Conservation (phyloP, 2,797 vertebrate genomes). For the Sebastes steindachneri region DNA sequence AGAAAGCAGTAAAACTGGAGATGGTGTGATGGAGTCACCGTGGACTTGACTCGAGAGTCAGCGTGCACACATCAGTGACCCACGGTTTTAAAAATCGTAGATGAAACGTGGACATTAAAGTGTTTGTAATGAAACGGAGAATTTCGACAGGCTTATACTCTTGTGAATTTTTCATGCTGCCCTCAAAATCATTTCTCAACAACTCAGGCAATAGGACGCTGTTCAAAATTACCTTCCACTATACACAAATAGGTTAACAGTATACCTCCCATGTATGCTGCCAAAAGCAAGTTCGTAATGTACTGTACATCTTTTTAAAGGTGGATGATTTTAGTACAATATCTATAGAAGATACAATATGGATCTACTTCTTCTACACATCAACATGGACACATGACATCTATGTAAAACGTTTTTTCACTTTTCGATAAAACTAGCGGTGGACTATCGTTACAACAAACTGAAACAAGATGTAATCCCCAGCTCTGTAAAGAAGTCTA, state of each 20-base stretch:
- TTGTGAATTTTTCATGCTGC: constrained; percentile 78
- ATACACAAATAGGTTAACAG: constrained; percentile 86
- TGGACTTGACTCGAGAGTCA: constrained; percentile 9
- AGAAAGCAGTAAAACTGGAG: constrained; percentile 38
- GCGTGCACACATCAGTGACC: constrained; percentile 40
- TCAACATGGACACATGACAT: constrained; percentile 90
- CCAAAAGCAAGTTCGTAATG: constrained; percentile 83
- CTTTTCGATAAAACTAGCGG: constrained; percentile 85
- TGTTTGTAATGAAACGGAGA: constrained; percentile 50
- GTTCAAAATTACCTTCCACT: constrained; percentile 88
- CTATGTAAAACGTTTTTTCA: constrained; percentile 85
- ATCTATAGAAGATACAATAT: constrained; percentile 89
- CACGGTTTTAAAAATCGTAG: constrained; percentile 26
- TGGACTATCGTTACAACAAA: constrained; percentile 81
- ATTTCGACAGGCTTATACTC: constrained; percentile 54
- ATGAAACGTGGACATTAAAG: constrained; percentile 49
- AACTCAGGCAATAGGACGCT: constrained; percentile 76
- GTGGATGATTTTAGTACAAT: constrained; percentile 89
- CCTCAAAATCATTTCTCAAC: constrained; percentile 71
- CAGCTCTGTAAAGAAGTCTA: constrained; percentile 83
- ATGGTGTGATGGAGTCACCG: constrained; percentile 30
- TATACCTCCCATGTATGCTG: constrained; percentile 81
- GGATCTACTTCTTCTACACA: constrained; percentile 90
- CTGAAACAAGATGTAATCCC: constrained; percentile 78
- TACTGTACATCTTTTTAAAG: constrained; percentile 83